A percentile compares a stretch with the other conserved stretches of the same genome.
Conservation (phyloP, 2,797 vertebrate genomes). For the Danio choprae region DNA sequence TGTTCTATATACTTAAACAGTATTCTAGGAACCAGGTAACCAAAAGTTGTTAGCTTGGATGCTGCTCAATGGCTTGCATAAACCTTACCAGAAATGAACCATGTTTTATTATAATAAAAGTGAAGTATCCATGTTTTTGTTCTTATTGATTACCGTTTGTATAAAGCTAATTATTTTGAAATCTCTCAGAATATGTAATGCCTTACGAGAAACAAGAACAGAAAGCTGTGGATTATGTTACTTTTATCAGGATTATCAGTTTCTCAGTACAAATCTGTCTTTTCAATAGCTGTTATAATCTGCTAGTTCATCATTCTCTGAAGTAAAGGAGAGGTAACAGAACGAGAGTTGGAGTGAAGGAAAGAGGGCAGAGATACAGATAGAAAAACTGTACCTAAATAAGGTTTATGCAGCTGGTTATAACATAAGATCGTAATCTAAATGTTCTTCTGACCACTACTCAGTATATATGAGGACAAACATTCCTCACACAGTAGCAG, state of each 20-base stretch:
- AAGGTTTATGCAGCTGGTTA: conserved; percentile 70
- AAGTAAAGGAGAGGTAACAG: not conserved
- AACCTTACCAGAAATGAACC: too few relatives aligned
- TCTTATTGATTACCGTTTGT: not conserved
- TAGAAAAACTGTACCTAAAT: conserved; percentile 57
- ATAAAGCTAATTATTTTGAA: not conserved
- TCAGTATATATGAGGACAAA: conserved; percentile 59
- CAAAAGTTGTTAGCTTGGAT: too few relatives aligned
- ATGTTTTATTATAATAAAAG: too few relatives aligned
- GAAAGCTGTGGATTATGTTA: too few relatives aligned
- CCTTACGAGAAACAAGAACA: too few relatives aligned
- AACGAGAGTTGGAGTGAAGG: not conserved
- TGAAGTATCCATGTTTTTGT: too few relatives aligned
- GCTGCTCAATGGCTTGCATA: too few relatives aligned
- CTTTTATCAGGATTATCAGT: too few relatives aligned
- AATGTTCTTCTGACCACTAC: conserved; percentile 54
- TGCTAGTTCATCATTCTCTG: not conserved
- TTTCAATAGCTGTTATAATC: not conserved
- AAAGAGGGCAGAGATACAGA: not conserved
- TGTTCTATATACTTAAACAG: too few relatives aligned
- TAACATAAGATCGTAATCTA: conserved; percentile 51
- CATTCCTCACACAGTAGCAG: conserved; percentile 57
- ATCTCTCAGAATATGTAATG: not conserved
- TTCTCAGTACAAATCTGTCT: not conserved
- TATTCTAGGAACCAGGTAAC: too few relatives aligned